Evolutionary conservation across 1,140 invertebrate genomes (phyloP), one percentile per base, ranked within the genome.

Genomic region (Heterodera schachtii): DNA sequence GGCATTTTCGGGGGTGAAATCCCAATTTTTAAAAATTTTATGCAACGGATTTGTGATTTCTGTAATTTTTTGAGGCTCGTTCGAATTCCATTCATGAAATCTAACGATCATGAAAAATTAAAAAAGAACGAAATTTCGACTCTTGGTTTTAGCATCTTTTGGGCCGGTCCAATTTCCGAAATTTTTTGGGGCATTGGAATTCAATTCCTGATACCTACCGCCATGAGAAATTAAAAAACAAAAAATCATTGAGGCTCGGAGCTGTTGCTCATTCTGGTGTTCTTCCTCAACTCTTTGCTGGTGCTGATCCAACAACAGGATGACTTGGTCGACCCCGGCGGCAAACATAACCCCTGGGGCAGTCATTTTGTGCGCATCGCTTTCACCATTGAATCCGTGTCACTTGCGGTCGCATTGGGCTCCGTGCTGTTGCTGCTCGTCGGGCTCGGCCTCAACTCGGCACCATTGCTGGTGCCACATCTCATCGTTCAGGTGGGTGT

Each of bases 221-320:
- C 31, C 31, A 31, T 31, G 31, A 31, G 31, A 31, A 31, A 31
- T 31, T 31, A 31, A 31, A 31, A 31, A 31, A 31, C 0, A 52
- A 8, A 52, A 52, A 52, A 52, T 1, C 0, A 52, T 52, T 52
- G 6, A 81, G 81, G 16, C 19, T 43, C 60, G 13, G 80, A 83
- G 64, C 19, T 82, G n/a, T 60, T 82, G 5, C 79, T 83, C 16
- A 83, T 76, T 16, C n/a, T 84, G 74, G 41, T 41, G 7, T 83
- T 47, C 70, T 83, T 83, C 57, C 67, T 83, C 13, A 87, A 90
- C 75, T 81, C 86, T 43, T 73, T 90, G 16, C 78, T 89, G 11
- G 82, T 89, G 21, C 80, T 83, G 57, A 78, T 90, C 21, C 87
- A 89, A 83, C 88, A 89, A 73, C 83, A 83, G 66, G 46, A 86